These are phyloP conservation scores for Myotis myotis DNA, from an alignment of 2,797 vertebrate genomes.

Conservation along the genomic window DNA sequence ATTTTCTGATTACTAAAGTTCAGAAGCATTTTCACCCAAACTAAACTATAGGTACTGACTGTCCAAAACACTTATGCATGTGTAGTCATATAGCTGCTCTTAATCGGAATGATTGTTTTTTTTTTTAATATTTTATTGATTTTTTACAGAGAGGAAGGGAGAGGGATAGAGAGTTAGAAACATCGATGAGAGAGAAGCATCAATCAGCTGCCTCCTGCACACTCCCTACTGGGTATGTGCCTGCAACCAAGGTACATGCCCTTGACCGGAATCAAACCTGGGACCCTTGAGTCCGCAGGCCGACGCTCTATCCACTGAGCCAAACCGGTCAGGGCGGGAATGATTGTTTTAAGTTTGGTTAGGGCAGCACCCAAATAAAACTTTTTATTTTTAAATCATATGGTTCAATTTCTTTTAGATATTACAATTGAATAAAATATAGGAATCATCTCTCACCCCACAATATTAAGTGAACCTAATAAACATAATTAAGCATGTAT, in stretches of 20 bases:
- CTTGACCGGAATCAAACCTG: no score
- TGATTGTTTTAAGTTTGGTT: constrained; percentile 15
- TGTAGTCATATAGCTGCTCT: not conserved
- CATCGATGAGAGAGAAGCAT: no score
- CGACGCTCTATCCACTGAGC: no score
- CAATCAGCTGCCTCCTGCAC: no score
- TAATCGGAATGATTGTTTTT: not conserved
- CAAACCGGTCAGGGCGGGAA: not conserved
- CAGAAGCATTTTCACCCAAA: constrained; percentile 1
- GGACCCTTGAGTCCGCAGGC: no score
- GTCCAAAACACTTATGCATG: not conserved
- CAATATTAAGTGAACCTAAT: not conserved
- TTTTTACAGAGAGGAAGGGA: no score
- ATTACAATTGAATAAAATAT: not conserved
- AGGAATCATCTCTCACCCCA: not conserved
- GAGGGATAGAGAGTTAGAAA: no score
- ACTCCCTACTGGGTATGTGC: no score
- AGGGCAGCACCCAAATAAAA: not conserved
- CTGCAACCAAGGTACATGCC: no score
- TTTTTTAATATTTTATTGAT: no score
- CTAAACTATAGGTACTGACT: not conserved
- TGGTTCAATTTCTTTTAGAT: not conserved
- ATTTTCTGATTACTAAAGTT: constrained; percentile 33
- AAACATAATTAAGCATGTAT: not conserved
- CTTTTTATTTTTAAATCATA: not conserved